phyloP scores from a whole-genome alignment of 2,888 invertebrate species.

The Lutraria lutraria region DNA sequence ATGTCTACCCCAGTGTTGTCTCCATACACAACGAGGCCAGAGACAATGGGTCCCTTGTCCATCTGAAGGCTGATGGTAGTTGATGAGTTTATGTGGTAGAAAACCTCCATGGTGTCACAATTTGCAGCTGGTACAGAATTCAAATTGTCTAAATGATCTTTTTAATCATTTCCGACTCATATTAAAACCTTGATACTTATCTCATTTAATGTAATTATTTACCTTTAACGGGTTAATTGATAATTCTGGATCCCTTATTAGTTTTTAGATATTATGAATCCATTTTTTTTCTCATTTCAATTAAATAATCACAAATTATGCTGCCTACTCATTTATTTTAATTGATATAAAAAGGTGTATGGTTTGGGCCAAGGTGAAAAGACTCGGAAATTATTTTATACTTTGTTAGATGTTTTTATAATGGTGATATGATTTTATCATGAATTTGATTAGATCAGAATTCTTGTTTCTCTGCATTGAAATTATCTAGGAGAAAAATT shows the following conservation, averaged over 20 bases:
- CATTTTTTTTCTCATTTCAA: too few relatives aligned
- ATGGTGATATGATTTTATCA: too few relatives aligned
- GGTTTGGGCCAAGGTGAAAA: too few relatives aligned
- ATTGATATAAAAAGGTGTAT: too few relatives aligned
- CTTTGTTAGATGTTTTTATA: too few relatives aligned
- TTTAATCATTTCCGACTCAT: background rate
- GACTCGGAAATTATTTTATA: too few relatives aligned
- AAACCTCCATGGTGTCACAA: background rate
- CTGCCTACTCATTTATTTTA: too few relatives aligned
- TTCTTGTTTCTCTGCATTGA: too few relatives aligned
- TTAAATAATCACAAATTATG: too few relatives aligned
- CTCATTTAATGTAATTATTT: too few relatives aligned
- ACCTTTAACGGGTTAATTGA: background rate
- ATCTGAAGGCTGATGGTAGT: background rate
- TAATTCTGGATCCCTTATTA: background rate
- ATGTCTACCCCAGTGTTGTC: background rate
- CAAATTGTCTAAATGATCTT: background rate
- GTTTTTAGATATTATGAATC: background rate
- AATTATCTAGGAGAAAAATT: too few relatives aligned
- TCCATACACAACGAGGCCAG: background rate
- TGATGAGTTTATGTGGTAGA: background rate
- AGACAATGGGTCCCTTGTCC: conserved; percentile 20
- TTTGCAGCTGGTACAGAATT: background rate
- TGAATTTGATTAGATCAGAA: too few relatives aligned
- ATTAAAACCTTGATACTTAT: background rate